Evolutionary conservation across 2,113 vertebrate species (phyloP).

Genomic region (Verasper variegatus): DNA sequence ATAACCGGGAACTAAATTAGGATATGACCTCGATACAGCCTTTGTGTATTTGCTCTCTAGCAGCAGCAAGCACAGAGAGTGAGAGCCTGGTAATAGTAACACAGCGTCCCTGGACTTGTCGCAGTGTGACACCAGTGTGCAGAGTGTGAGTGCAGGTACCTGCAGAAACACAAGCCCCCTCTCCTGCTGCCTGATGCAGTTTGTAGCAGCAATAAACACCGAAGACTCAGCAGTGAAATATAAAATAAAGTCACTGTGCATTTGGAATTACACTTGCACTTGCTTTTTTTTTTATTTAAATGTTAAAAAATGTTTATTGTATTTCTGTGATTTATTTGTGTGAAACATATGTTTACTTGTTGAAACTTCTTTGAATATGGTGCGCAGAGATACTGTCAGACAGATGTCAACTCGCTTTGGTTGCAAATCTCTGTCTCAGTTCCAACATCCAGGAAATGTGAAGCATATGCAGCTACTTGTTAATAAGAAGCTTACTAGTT

Average conservation of each 20-base stretch:
- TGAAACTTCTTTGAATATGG: background rate
- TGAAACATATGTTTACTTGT: too few species aligned
- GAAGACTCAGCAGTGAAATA: background rate
- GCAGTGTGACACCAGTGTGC: slow-evolving; percentile 41
- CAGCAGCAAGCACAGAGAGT: slow-evolving; percentile 3
- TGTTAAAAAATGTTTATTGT: background rate
- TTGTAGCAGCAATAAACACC: slow-evolving; percentile 8
- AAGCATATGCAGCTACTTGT: background rate
- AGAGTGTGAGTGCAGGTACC: slow-evolving; percentile 21
- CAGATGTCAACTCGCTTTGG: background rate
- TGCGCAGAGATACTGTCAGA: background rate
- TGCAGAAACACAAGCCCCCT: slow-evolving; percentile 34
- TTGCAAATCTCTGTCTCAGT: background rate
- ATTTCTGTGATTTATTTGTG: too few species aligned
- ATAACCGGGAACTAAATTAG: slow-evolving; percentile 3
- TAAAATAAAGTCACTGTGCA: background rate
- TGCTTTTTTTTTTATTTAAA: background rate
- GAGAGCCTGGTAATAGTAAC: slow-evolving; percentile 24
- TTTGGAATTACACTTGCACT: background rate
- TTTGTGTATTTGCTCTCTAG: slow-evolving; percentile 20
- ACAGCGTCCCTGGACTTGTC: slow-evolving; percentile 46
- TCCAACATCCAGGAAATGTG: background rate
- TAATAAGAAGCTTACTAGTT: background rate
- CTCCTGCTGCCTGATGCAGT: slow-evolving; percentile 30
- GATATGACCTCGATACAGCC: slow-evolving; percentile 21